Conservation (phyloP, 2,888 invertebrate species). For the Nineta flava region DNA sequence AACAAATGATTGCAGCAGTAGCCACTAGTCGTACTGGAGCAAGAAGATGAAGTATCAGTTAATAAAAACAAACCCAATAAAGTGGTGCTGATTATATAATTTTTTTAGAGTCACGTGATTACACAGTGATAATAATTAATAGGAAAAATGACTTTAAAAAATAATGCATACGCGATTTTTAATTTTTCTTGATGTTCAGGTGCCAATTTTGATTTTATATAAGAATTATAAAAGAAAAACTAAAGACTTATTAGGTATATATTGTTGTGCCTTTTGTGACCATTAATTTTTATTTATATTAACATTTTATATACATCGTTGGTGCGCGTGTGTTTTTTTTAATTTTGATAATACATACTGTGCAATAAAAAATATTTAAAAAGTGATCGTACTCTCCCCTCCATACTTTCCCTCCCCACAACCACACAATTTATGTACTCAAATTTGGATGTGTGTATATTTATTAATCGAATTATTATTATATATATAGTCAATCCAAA, state of each 20-base stretch:
- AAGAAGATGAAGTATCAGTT: slow-evolving; percentile 47
- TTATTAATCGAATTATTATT: no score
- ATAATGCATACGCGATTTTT: background rate
- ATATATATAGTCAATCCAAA: no score
- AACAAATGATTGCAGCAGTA: slow-evolving; percentile 78
- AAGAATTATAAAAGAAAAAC: background rate
- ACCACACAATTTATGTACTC: no score
- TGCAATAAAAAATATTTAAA: slow-evolving; percentile 1
- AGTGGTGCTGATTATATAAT: slow-evolving; percentile 19
- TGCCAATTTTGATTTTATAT: slow-evolving; percentile 22
- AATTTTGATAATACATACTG: background rate
- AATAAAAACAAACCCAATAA: slow-evolving; percentile 2
- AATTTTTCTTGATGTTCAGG: slow-evolving; percentile 22
- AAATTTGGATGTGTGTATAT: background rate
- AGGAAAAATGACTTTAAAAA: background rate
- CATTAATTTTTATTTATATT: slow-evolving; percentile 2
- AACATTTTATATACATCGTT: slow-evolving; percentile 1
- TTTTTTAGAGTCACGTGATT: slow-evolving; percentile 7
- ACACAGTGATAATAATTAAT: background rate
- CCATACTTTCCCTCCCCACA: no score
- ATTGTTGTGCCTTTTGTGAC: slow-evolving; percentile 5
- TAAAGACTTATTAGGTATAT: slow-evolving; percentile 8
- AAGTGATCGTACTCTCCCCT: background rate
- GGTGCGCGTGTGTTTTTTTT: background rate
- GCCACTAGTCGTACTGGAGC: slow-evolving; percentile 38